Percentiles rank a stretch among this genome's conserved stretches.
phyloP scores from a whole-genome alignment of 2,797 vertebrate species.

The Mus minutoides region DNA sequence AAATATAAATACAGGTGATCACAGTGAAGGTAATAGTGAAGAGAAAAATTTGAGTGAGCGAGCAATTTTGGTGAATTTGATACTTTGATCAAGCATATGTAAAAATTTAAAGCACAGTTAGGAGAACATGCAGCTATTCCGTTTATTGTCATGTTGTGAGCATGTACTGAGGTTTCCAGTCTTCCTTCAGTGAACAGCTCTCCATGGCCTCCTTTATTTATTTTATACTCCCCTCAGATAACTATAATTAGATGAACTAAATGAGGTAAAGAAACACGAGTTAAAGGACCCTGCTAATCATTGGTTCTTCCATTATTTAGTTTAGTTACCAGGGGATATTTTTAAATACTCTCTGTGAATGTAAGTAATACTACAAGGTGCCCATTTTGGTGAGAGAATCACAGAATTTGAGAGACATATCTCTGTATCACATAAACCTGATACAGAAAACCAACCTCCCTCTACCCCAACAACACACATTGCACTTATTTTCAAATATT shows the following conservation, averaged over 20 bases:
- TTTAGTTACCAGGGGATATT: constrained; percentile 3
- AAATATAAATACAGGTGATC: not conserved
- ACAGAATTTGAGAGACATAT: not conserved
- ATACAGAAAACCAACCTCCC: too few species aligned
- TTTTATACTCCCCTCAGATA: constrained; percentile 50
- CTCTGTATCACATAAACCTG: not conserved
- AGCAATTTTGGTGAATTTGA: not conserved
- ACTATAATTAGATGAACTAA: constrained; percentile 59
- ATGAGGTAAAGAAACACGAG: constrained; percentile 25
- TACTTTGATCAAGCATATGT: not conserved
- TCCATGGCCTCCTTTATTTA: not conserved
- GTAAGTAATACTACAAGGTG: not conserved
- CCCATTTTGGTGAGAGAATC: not conserved
- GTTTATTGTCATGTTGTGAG: not conserved
- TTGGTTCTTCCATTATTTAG: constrained; percentile 57
- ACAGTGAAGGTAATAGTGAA: too few species aligned
- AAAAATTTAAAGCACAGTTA: not conserved
- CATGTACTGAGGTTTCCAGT: not conserved
- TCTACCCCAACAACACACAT: not conserved
- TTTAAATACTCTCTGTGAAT: constrained; percentile 67
- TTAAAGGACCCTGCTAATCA: not conserved
- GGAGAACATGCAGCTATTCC: not conserved
- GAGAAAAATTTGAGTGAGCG: not conserved
- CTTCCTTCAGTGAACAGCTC: constrained; percentile 25
- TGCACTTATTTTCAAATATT: not conserved